These are phyloP conservation scores for Hylia prasina DNA, from an alignment of 2,113 vertebrate species.

Conservation along the genomic window DNA sequence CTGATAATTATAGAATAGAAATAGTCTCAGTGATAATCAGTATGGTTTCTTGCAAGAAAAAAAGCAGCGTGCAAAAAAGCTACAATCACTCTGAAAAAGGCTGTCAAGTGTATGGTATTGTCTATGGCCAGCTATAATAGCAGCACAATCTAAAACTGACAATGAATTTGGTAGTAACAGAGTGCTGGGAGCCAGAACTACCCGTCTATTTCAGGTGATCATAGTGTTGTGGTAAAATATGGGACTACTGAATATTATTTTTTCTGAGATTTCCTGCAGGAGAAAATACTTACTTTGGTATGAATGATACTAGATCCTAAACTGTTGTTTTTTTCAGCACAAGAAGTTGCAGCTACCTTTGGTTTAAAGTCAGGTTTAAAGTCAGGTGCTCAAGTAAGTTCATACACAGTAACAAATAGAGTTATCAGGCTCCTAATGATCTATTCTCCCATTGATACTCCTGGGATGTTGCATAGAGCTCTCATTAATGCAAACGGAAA, in stretches of 20 bases:
- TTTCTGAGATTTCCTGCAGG: not conserved
- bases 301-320: conserved; percentile 1
- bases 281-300: not conserved
- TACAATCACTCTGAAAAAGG: not conserved
- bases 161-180: not conserved
- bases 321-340: not conserved
- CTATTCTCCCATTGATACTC: conserved; percentile 67
- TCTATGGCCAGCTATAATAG: not conserved
- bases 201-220: not conserved
- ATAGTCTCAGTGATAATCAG: not conserved
- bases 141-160: not conserved
- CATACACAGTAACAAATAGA: conserved; percentile 57
- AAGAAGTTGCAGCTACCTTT: not conserved
- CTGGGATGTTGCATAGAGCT: conserved; percentile 54
- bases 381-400: conserved; percentile 43
- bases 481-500: conserved; percentile 66
- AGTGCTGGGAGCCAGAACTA: not conserved
- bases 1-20: not conserved
- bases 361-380: conserved; percentile 30
- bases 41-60: not conserved
- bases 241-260: not conserved
- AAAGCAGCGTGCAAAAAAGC: not conserved
- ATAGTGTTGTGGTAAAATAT: not conserved
- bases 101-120: not conserved
- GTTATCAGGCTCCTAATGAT: conserved; percentile 64